Conservation (phyloP, 1,140 invertebrate species). For the Leptinotarsa undecemlineata region DNA sequence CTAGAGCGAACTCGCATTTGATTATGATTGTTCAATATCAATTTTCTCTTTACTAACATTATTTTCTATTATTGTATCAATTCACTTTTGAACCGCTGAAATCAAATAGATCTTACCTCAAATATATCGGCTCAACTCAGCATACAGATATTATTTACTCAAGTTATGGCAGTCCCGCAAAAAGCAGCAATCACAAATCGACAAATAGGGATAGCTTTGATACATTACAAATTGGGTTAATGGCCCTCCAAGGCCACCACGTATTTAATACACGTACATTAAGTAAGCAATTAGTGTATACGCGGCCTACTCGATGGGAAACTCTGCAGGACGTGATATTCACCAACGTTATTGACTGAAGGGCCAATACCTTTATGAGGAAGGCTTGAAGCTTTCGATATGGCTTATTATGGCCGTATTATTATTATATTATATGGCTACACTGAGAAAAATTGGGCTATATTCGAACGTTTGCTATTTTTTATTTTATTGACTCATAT, state of each 20-base stretch:
- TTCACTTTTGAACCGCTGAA: neutral
- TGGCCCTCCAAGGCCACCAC: neutral
- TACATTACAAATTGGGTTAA: constrained; percentile 13
- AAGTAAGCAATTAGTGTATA: neutral
- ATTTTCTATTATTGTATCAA: too few relatives aligned
- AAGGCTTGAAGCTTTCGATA: neutral
- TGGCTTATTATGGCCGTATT: too few relatives aligned
- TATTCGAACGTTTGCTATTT: too few relatives aligned
- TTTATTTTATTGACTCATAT: too few relatives aligned
- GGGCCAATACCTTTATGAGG: neutral
- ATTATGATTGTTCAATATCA: too few relatives aligned
- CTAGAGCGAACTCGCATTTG: too few relatives aligned
- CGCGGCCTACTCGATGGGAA: neutral
- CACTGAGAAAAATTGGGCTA: too few relatives aligned
- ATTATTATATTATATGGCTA: too few relatives aligned
- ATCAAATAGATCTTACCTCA: neutral
- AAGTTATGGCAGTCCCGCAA: neutral
- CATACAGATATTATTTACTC: neutral
- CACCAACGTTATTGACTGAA: neutral
- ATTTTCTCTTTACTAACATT: too few relatives aligned
- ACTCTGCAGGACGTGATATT: neutral
- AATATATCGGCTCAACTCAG: neutral
- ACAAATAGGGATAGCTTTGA: constrained; percentile 1
- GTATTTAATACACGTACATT: neutral
- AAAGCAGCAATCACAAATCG: neutral